Conservation (phyloP, 2,113 vertebrate genomes). For the Dicentrarchus labrax region DNA sequence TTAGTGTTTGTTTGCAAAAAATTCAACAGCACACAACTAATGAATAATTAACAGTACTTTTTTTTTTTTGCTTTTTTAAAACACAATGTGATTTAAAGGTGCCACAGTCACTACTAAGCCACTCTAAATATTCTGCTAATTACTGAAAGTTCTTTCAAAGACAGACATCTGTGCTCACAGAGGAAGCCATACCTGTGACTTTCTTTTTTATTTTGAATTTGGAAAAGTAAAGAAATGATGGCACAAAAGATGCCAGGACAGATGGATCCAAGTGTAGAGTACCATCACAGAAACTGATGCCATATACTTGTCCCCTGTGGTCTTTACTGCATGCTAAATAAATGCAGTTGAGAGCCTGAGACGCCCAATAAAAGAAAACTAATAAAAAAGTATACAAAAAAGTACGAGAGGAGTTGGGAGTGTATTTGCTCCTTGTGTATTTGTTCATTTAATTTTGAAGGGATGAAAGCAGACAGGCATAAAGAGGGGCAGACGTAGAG, state of each 20-base stretch:
- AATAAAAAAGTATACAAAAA: conserved; percentile 68
- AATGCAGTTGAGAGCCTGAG: conserved; percentile 55
- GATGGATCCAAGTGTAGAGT: conserved; percentile 68
- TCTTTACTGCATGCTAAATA: conserved; percentile 62
- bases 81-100: conserved; percentile 58
- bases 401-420: conserved; percentile 67
- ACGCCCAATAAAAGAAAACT: conserved; percentile 69
- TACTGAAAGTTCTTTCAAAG: conserved; percentile 67
- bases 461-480: conserved; percentile 83
- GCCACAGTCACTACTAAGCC: conserved; percentile 62
- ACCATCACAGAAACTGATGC: conserved; percentile 64
- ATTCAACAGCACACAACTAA: conserved; percentile 27
- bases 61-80: conserved; percentile 38
- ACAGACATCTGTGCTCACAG: conserved; percentile 71
- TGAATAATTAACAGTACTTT: conserved; percentile 52
- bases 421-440: conserved; percentile 70
- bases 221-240: conserved; percentile 68
- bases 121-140: conserved; percentile 68
- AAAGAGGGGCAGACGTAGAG: conserved; percentile 82
- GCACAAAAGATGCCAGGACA: conserved; percentile 70
- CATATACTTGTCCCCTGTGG: conserved; percentile 54
- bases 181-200: conserved; percentile 71
- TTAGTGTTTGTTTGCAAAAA: conserved; percentile 33
- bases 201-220: conserved; percentile 68
- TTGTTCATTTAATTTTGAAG: conserved; percentile 84